phyloP scores from a whole-genome alignment of 2,888 invertebrate species.

The Pristionchus fissidentatus region DNA sequence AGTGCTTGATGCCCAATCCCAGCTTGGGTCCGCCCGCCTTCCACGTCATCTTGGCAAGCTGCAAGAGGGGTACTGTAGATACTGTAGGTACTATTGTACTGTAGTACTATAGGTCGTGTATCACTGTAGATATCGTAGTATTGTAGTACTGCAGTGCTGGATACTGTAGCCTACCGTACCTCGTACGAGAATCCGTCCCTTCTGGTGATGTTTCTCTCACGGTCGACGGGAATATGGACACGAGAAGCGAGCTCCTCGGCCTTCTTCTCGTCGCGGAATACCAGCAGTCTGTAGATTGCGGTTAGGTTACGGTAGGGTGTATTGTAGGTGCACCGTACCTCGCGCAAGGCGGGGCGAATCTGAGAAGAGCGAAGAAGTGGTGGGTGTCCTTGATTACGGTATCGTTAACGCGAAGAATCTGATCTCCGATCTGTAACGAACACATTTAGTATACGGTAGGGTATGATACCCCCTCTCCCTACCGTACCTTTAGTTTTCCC shows the following conservation, averaged over 20 bases:
- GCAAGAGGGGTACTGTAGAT: background rate
- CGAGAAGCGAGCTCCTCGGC: constrained; percentile 54
- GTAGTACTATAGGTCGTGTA: too few relatives aligned
- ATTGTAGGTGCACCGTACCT: background rate
- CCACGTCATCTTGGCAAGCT: constrained; percentile 57
- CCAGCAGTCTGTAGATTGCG: background rate
- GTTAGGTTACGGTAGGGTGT: background rate
- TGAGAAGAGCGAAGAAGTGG: constrained; percentile 61
- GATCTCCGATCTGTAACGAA: constrained; percentile 60
- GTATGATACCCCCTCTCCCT: background rate
- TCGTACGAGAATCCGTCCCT: constrained; percentile 58
- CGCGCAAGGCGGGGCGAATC: constrained; percentile 58
- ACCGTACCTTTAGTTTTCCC: constrained; percentile 65
- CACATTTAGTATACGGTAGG: background rate
- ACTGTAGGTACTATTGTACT: background rate
- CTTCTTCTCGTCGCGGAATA: constrained; percentile 52
- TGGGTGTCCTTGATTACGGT: constrained; percentile 53
- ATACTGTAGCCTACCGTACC: constrained; percentile 41
- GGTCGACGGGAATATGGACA: constrained; percentile 57
- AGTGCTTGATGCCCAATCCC: constrained; percentile 50
- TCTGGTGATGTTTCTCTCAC: constrained; percentile 57
- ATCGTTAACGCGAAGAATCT: constrained; percentile 57
- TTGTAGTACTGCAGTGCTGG: background rate
- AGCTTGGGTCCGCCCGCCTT: constrained; percentile 55
- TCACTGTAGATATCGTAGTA: background rate